These are phyloP conservation scores for Brachionichthys hirsutus DNA, from an alignment of 2,113 vertebrate species.

Conservation along the genomic window DNA sequence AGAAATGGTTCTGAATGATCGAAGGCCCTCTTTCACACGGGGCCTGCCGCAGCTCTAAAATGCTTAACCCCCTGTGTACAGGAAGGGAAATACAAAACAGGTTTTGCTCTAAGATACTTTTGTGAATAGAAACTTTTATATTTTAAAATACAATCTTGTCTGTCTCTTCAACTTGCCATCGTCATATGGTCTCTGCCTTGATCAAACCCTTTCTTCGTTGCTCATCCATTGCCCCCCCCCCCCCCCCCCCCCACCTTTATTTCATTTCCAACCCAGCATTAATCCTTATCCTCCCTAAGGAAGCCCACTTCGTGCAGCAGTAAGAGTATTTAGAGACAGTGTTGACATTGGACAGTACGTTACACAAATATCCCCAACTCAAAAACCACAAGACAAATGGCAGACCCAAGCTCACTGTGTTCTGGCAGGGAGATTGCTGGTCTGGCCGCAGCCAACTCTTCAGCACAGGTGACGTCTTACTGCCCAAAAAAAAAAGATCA, in stretches of 20 bases:
- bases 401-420: slow-evolving; percentile 55
- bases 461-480: slow-evolving; percentile 67
- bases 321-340: slow-evolving; percentile 69
- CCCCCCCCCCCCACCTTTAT: slow-evolving; percentile 20
- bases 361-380: slow-evolving; percentile 72
- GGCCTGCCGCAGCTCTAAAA: slow-evolving; percentile 53
- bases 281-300: slow-evolving; percentile 62
- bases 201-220: slow-evolving; percentile 33
- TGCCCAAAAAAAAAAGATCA: slow-evolving; percentile 31
- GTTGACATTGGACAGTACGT: slow-evolving; percentile 76
- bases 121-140: neutral
- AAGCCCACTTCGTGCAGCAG: slow-evolving; percentile 66
- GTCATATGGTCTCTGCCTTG: slow-evolving; percentile 9
- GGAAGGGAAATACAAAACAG: neutral
- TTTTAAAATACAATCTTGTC: slow-evolving; percentile 4
- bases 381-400: slow-evolving; percentile 77
- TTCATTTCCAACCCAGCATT: slow-evolving; percentile 50
- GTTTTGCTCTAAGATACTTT: slow-evolving; percentile 6
- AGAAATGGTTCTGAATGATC: slow-evolving; percentile 73
- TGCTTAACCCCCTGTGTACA: slow-evolving; percentile 51
- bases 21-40: slow-evolving; percentile 61
- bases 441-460: slow-evolving; percentile 54
- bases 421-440: slow-evolving; percentile 55
- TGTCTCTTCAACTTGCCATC: slow-evolving; percentile 25
- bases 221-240: slow-evolving; percentile 39